phyloP scores from a whole-genome alignment of 2,113 vertebrate genomes.

The Tragelaphus strepsiceros region DNA sequence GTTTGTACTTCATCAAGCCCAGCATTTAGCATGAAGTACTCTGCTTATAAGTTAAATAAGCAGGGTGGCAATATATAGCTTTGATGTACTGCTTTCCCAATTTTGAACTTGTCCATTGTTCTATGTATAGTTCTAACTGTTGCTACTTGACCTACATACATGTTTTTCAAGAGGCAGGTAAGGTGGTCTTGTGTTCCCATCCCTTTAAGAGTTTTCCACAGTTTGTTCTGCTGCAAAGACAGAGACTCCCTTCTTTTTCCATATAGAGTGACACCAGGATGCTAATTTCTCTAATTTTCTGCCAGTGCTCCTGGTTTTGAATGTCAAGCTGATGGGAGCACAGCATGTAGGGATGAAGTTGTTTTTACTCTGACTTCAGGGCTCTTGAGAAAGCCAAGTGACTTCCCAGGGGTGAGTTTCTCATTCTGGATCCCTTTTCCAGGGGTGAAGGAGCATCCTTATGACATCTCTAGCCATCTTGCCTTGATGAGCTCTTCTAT shows the following conservation, averaged over 20 bases:
- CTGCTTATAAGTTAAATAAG: not conserved
- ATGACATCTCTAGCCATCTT: not conserved
- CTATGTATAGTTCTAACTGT: not conserved
- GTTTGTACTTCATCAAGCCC: not conserved
- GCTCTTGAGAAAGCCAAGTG: not conserved
- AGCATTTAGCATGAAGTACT: not conserved
- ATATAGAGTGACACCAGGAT: not conserved
- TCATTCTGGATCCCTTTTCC: not conserved
- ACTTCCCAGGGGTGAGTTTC: not conserved
- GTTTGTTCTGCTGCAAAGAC: not conserved
- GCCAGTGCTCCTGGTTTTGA: not conserved
- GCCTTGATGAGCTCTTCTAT: not conserved
- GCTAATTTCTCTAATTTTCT: not conserved
- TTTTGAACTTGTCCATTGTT: not conserved
- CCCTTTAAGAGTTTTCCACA: not conserved
- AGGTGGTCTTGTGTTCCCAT: not conserved
- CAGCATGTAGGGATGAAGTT: rapidly evolving
- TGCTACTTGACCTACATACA: not conserved
- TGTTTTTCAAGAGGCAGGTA: not conserved
- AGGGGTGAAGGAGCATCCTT: not conserved
- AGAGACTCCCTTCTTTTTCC: not conserved
- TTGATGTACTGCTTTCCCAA: not conserved
- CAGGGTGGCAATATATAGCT: not conserved
- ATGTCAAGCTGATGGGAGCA: not conserved
- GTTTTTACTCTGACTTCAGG: not conserved